These are phyloP conservation scores for Petromus typicus DNA, from an alignment of 2,113 vertebrate genomes.

Conservation along the genomic window DNA sequence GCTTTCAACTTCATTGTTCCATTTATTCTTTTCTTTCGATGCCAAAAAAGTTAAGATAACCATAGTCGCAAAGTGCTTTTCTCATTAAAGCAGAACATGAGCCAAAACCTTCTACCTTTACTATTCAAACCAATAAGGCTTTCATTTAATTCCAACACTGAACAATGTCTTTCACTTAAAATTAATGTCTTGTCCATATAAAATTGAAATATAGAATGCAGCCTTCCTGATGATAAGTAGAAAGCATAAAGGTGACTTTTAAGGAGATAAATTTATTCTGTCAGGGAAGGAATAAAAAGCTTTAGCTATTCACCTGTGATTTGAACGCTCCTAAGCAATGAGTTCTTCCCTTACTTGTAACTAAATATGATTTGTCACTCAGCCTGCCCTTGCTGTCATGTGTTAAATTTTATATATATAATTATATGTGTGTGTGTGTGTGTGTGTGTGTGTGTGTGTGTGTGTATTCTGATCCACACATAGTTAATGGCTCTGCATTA, in stretches of 20 bases:
- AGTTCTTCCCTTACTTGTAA: constrained; percentile 72
- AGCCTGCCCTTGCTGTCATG: constrained; percentile 53
- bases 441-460: too few species aligned
- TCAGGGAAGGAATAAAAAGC: constrained; percentile 71
- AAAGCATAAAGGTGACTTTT: constrained; percentile 81
- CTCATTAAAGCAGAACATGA: constrained; percentile 69
- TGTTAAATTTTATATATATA: constrained; percentile 67
- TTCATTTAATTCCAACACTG: constrained; percentile 69
- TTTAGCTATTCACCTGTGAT: constrained; percentile 70
- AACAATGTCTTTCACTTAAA: constrained; percentile 79
- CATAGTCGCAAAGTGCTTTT: constrained; percentile 53
- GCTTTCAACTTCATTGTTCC: constrained; percentile 58
- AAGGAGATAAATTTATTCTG: constrained; percentile 79
- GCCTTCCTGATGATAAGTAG: constrained; percentile 70
- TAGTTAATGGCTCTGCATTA: constrained; percentile 42
- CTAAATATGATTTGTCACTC: constrained; percentile 66
- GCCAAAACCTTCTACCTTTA: constrained; percentile 45
- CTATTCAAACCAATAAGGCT: constrained; percentile 68
- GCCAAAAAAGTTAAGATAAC: constrained; percentile 49
- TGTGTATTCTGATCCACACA: constrained; percentile 36
- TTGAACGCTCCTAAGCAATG: constrained; percentile 63
- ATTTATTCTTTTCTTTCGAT: constrained; percentile 58
- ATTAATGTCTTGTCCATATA: constrained; percentile 80
- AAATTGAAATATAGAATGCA: constrained; percentile 79
- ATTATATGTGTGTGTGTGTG: too few species aligned